Conservation (phyloP, 2,888 invertebrate genomes). For the Catocala nupta region DNA sequence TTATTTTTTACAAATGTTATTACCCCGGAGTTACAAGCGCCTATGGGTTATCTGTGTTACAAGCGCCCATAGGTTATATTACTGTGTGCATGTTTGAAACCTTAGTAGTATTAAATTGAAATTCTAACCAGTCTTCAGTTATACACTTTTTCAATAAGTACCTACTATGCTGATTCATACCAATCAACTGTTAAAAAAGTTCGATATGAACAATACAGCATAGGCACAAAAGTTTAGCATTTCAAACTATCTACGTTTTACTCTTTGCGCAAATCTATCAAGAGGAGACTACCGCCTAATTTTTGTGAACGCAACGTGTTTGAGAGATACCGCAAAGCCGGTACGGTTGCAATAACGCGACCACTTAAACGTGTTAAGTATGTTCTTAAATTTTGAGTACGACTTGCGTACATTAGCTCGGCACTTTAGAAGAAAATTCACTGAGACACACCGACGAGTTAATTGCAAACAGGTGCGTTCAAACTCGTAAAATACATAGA, state of each 20-base stretch:
- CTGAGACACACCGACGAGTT: conserved; percentile 30
- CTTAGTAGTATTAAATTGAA: too few relatives aligned
- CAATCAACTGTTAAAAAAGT: too few relatives aligned
- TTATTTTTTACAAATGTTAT: too few relatives aligned
- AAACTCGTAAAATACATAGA: background rate
- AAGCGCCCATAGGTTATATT: too few relatives aligned
- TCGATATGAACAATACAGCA: too few relatives aligned
- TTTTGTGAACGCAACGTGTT: conserved; percentile 52
- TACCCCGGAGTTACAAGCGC: too few relatives aligned
- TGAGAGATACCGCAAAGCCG: conserved; percentile 53
- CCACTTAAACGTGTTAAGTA: conserved; percentile 58
- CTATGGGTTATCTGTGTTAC: too few relatives aligned
- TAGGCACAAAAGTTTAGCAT: conserved; percentile 13
- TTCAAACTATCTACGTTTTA: conserved; percentile 18
- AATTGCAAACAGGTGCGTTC: conserved; percentile 47
- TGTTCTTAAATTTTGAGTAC: conserved; percentile 55
- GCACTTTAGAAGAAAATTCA: conserved; percentile 38
- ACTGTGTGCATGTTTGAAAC: too few relatives aligned
- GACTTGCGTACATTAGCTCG: conserved; percentile 45
- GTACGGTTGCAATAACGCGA: conserved; percentile 42
- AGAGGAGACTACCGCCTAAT: conserved; percentile 48
- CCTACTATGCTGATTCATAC: too few relatives aligned
- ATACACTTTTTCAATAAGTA: too few relatives aligned
- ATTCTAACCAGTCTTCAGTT: too few relatives aligned
- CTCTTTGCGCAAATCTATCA: conserved; percentile 43